These are phyloP conservation scores for Tilapia sparmanii DNA, from an alignment of 2,113 vertebrate species.

Conservation along the genomic window DNA sequence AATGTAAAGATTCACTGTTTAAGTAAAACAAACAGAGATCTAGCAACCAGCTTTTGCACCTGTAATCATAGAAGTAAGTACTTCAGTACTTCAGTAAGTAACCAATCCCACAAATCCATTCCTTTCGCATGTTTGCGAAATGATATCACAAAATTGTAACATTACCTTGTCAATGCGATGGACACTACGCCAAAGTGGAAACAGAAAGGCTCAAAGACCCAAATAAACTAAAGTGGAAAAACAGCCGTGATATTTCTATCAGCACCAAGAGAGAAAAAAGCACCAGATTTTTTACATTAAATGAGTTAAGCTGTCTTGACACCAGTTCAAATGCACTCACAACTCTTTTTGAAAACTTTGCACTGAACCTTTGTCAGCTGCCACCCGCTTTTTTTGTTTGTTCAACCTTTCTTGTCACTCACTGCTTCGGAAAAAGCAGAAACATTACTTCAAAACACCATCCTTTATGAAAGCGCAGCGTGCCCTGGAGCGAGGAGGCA, in stretches of 20 bases:
- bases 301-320: not conserved
- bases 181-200: not conserved
- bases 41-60: not conserved
- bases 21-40: not conserved
- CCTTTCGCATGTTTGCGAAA: not conserved
- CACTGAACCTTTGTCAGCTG: not conserved
- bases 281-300: not conserved
- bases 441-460: not conserved
- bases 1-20: fast-evolving
- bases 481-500: conserved; percentile 15
- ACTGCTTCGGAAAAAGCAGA: not conserved
- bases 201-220: not conserved
- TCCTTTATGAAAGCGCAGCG: not conserved
- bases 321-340: not conserved
- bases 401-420: conserved; percentile 11
- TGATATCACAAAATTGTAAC: not conserved
- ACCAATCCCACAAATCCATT: not conserved
- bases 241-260: not conserved
- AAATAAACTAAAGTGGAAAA: not conserved
- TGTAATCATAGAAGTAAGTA: not conserved
- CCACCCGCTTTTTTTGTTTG: not conserved
- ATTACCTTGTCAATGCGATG: not conserved
- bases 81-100: too few relatives aligned
- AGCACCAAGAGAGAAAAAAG: not conserved
- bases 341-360: not conserved